Evolutionary conservation across 2,113 vertebrate species (phyloP).

Genomic region (Mobula hypostoma): DNA sequence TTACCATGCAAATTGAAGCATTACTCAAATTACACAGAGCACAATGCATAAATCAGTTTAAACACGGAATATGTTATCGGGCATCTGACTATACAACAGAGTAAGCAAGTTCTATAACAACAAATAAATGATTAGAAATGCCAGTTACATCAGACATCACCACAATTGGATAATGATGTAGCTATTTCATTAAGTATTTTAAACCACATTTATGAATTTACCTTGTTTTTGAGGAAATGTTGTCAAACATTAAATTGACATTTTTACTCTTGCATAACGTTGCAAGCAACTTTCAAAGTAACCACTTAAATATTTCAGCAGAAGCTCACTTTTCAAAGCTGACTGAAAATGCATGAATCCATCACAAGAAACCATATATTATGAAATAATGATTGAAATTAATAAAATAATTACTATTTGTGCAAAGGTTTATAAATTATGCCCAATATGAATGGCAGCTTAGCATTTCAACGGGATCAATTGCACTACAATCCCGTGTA

Average conservation of each 20-base stretch:
- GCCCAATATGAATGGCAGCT: not conserved
- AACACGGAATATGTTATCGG: too few species aligned
- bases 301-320: not conserved
- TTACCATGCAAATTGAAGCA: too few species aligned
- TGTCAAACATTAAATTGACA: not conserved
- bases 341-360: not conserved
- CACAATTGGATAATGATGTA: not conserved
- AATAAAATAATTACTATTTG: not conserved
- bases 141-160: not conserved
- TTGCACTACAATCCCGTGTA: too few species aligned
- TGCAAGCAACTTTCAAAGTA: not conserved
- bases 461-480: not conserved
- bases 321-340: not conserved
- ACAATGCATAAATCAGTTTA: too few species aligned
- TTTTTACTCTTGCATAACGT: not conserved
- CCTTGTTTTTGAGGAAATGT: not conserved
- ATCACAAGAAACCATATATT: not conserved
- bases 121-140: not conserved
- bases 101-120: not conserved
- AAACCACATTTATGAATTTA: constrained; percentile 12
- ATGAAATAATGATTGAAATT: not conserved
- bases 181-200: not conserved
- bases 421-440: not conserved
- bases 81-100: not conserved
- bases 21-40: too few species aligned